Evolutionary conservation across 2,888 invertebrate species (phyloP).

Genomic region (Panopea generosa): DNA sequence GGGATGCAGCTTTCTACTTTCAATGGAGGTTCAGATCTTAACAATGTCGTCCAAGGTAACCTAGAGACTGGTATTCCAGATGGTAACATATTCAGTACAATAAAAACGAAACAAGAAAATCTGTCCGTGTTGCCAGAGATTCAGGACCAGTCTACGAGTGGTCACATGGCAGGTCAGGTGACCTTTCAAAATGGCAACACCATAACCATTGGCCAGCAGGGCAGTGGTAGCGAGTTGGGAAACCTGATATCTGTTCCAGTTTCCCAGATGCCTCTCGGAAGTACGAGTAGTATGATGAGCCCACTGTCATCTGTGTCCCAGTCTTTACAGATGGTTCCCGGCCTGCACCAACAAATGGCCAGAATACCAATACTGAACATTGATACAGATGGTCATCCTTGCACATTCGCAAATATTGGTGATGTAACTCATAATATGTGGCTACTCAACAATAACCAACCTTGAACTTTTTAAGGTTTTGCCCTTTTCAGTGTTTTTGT

Average conservation of each 20-base stretch:
- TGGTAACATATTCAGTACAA: not conserved
- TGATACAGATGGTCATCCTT: conserved; percentile 34
- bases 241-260: conserved; percentile 20
- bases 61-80: not conserved
- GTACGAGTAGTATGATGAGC: not conserved
- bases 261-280: conserved; percentile 17
- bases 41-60: too few species aligned
- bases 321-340: conserved; percentile 35
- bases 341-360: conserved; percentile 12
- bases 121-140: not conserved
- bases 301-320: conserved; percentile 18
- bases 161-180: conserved; percentile 3
- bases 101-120: not conserved
- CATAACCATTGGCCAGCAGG: not conserved
- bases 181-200: not conserved
- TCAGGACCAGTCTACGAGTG: not conserved
- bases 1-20: not conserved
- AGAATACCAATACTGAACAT: conserved; percentile 31
- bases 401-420: conserved; percentile 37
- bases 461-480: too few species aligned
- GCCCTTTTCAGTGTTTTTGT: too few species aligned
- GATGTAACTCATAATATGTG: conserved; percentile 27
- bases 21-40: not conserved
- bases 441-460: conserved; percentile 18
- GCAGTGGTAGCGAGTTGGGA: conserved; percentile 3